phyloP scores from a whole-genome alignment of 2,888 invertebrate genomes.

The Pinctada fucata region DNA sequence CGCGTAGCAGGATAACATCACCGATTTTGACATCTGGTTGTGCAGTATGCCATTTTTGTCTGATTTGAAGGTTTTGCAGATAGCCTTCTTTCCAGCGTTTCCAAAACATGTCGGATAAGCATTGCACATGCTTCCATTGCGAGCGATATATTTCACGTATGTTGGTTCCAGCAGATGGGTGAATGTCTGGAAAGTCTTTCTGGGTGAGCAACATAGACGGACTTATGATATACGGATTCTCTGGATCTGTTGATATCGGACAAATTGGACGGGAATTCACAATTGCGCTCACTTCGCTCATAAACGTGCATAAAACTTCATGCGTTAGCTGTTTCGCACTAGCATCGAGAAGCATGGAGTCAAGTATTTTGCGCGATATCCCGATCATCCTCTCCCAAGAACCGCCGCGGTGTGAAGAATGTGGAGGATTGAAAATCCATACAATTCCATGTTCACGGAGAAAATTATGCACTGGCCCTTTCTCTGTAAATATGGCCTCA shows the following conservation, averaged over 20 bases:
- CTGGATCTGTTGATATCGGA: constrained; percentile 37
- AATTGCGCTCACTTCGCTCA: constrained; percentile 37
- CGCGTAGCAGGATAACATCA: constrained; percentile 44
- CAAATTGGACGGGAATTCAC: constrained; percentile 35
- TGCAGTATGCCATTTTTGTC: constrained; percentile 33
- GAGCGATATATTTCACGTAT: constrained; percentile 27
- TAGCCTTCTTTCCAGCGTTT: constrained; percentile 36
- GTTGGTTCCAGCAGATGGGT: background rate
- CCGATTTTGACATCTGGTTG: constrained; percentile 30
- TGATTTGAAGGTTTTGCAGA: constrained; percentile 35
- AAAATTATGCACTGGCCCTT: background rate
- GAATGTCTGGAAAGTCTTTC: constrained; percentile 6
- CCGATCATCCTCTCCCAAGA: constrained; percentile 44
- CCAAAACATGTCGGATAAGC: constrained; percentile 40
- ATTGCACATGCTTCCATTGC: constrained; percentile 44
- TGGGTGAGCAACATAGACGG: constrained; percentile 40
- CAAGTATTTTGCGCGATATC: constrained; percentile 31
- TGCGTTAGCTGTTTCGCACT: constrained; percentile 30
- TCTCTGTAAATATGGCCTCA: constrained; percentile 2
- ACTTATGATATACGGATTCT: constrained; percentile 24
- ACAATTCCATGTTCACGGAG: constrained; percentile 4
- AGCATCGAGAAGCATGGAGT: constrained; percentile 23
- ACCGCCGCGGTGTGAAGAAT: constrained; percentile 40
- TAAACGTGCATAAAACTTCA: constrained; percentile 35
- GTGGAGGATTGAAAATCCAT: constrained; percentile 42